phyloP scores from a whole-genome alignment of 2,113 vertebrate species.

The Tylochromis polylepis region DNA sequence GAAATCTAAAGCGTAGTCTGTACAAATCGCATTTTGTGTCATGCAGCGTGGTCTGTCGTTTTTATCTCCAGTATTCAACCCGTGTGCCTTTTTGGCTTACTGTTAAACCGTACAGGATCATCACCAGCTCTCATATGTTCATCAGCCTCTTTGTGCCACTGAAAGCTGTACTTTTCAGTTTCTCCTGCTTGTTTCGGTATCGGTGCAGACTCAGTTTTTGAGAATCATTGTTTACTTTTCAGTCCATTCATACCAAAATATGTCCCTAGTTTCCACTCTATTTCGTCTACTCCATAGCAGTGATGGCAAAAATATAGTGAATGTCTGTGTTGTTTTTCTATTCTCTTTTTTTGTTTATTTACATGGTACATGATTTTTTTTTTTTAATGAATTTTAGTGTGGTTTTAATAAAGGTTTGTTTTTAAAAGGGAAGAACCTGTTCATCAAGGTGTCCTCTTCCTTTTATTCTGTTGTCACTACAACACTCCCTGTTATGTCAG shows the following conservation, averaged over 20 bases:
- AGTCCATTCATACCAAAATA: not conserved
- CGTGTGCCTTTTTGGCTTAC: conserved; percentile 19
- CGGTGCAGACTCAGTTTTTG: not conserved
- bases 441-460: not conserved
- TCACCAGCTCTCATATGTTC: not conserved
- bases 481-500: not conserved
- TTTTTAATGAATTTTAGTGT: not conserved
- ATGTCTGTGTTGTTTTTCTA: not conserved
- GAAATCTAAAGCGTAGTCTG: not conserved
- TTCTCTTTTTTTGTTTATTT: not conserved
- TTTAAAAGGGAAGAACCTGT: not conserved
- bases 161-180: not conserved
- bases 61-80: not conserved
- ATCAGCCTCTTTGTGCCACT: not conserved
- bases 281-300: not conserved
- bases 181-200: not conserved
- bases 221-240: not conserved
- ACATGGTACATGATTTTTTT: not conserved
- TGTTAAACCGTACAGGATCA: not conserved
- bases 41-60: not conserved
- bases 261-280: not conserved
- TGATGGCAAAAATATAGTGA: not conserved
- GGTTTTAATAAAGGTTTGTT: not conserved
- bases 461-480: not conserved
- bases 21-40: not conserved